Base-by-base conservation (phyloP, 2,113 vertebrate genomes). In the Burhinus oedicnemus region DNA sequence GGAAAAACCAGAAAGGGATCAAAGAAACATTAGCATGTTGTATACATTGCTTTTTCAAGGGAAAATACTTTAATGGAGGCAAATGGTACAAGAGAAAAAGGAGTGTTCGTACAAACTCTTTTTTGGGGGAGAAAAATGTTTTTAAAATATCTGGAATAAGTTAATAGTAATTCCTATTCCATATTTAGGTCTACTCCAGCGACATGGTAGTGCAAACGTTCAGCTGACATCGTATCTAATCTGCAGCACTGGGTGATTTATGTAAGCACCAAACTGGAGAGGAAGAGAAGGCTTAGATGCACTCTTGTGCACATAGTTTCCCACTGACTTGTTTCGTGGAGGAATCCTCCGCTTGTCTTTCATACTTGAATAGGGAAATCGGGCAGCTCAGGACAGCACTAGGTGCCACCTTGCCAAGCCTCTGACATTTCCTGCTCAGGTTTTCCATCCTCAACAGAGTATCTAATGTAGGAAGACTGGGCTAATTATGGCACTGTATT, bases 81-180 rank as follows among this genome's bases (percentile, higher is more conserved):
- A 77, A 80, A 36, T 3, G 26, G 3, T 6, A 45, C 3, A 71
- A 10, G 10, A 72, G 20, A 45, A 69, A 83, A 87, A 21, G 0
- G 45, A 5, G 0, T 26, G 7, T 38, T 82, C 25, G 55, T 75
- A 51, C 17, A 16, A 70, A 30, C 3, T 40, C 7, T 54, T 72
- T 40, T 21, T 2, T 0, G 3, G 3, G 2, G 5, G 6, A 52
- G 11, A 57, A 65, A 88, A 78, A 49, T 5, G 0, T 2, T 58
- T 72, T 55, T 62, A 19, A 70, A 82, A 22, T 45, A 45, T n/a
- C 14, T 79, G 79, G 15, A 4, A 32, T 36, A 85, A 88, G 88
- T 51, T 38, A 44, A 32, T 36, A 60, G 26, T 18, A 54, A 40
- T 25, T 65, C 12, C 6, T 78, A 19, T 32, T 88, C 40, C 15